These are phyloP conservation scores for Pheosia gnoma DNA, from an alignment of 2,888 invertebrate genomes.

Conservation along the genomic window DNA sequence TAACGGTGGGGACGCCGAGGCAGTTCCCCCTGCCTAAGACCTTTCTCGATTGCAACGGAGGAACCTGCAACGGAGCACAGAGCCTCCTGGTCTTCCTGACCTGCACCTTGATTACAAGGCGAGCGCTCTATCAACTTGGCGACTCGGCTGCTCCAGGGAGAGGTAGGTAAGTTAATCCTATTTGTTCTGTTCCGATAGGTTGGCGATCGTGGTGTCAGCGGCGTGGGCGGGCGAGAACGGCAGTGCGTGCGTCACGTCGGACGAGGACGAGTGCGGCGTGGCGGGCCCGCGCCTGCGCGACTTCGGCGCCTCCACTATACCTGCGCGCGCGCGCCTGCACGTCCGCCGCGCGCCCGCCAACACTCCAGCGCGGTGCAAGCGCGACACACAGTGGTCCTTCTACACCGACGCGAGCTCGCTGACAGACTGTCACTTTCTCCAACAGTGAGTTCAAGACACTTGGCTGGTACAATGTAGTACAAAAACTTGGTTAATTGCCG, in stretches of 20 bases:
- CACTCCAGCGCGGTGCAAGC: not conserved
- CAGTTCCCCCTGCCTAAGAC: too few relatives aligned
- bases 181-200: not conserved
- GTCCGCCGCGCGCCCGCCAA: not conserved
- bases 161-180: not conserved
- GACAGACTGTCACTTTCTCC: too few relatives aligned
- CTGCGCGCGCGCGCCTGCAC: slow-evolving; percentile 5
- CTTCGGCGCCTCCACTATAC: not conserved
- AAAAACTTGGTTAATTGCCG: too few relatives aligned
- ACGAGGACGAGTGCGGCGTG: slow-evolving; percentile 1
- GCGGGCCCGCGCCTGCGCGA: slow-evolving; percentile 7
- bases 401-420: not conserved
- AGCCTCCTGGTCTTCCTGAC: too few relatives aligned
- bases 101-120: too few relatives aligned
- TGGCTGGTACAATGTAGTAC: too few relatives aligned
- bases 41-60: too few relatives aligned
- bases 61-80: too few relatives aligned
- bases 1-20: too few relatives aligned
- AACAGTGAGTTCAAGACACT: too few relatives aligned
- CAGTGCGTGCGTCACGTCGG: not conserved
- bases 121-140: not conserved
- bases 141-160: not conserved
- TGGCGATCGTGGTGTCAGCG: not conserved
- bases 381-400: not conserved
- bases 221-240: slow-evolving; percentile 2